A percentile compares a stretch with the other conserved stretches of the same genome.
Evolutionary conservation across 2,797 vertebrate species (phyloP).

Genomic region (Atherinosoma microstoma): DNA sequence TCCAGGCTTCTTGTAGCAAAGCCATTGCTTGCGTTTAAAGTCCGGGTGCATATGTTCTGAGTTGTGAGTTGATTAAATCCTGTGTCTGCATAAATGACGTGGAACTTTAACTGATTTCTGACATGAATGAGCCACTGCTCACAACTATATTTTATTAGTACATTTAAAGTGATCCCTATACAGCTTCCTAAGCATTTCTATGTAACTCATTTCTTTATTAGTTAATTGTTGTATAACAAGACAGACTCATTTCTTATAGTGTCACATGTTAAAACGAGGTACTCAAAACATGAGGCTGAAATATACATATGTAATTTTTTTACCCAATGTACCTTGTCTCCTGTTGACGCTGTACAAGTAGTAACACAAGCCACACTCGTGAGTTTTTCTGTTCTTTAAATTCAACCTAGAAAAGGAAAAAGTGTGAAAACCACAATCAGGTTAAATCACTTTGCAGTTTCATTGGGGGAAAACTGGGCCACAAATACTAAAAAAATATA

Average conservation of each 20-base stretch:
- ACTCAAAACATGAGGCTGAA: neutral
- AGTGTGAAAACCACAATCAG: constrained; percentile 76
- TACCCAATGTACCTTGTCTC: neutral
- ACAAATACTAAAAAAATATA: neutral
- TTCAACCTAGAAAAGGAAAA: constrained; percentile 61
- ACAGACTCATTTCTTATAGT: neutral
- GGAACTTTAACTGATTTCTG: constrained; percentile 4
- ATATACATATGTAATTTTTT: neutral
- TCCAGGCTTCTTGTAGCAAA: neutral
- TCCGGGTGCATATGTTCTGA: neutral
- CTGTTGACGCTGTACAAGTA: constrained; percentile 1
- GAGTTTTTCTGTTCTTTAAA: constrained; percentile 50
- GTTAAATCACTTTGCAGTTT: constrained; percentile 60
- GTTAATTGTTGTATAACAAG: neutral
- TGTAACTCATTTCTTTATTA: neutral
- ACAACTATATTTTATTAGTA: constrained; percentile 12
- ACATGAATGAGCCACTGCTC: constrained; percentile 8
- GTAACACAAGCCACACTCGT: constrained; percentile 38
- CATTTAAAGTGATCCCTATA: constrained; percentile 4
- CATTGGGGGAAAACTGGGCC: constrained; percentile 19
- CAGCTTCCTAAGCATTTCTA: constrained; percentile 3
- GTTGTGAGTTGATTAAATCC: neutral
- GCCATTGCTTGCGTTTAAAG: neutral
- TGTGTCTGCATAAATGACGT: neutral
- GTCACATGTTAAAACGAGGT: neutral